Evolutionary conservation across 2,888 invertebrate genomes (phyloP).

Genomic region (Cryptus viduatorius): DNA sequence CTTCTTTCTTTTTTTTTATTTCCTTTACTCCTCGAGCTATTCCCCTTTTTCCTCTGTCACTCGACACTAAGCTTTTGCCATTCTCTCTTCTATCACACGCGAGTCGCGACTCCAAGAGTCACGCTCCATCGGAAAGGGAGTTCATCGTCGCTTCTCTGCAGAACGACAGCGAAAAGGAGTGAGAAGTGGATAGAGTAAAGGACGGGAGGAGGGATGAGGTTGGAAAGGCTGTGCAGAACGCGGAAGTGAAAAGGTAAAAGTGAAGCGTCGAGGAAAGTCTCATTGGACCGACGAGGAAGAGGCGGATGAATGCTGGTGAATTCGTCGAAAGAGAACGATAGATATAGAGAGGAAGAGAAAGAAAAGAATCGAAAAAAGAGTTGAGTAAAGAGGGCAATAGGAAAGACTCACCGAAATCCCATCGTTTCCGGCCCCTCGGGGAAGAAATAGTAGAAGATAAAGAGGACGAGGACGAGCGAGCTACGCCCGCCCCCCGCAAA

Average conservation of each 20-base stretch:
- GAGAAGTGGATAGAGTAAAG: background rate
- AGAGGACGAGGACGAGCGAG: background rate
- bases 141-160: conserved; percentile 55
- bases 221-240: conserved; percentile 46
- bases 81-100: conserved; percentile 46
- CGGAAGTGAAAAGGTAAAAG: conserved; percentile 65
- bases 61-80: conserved; percentile 62
- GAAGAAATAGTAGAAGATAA: background rate
- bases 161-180: conserved; percentile 50
- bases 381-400: conserved; percentile 26
- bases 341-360: conserved; percentile 29
- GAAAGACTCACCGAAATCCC: conserved; percentile 28
- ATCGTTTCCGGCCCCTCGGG: conserved; percentile 2
- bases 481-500: background rate
- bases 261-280: conserved; percentile 41
- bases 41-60: conserved; percentile 51
- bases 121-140: conserved; percentile 57
- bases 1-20: conserved; percentile 25
- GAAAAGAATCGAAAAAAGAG: conserved; percentile 31
- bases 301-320: conserved; percentile 45
- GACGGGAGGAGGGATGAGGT: conserved; percentile 22
- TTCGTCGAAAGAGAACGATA: conserved; percentile 46
- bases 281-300: conserved; percentile 30
- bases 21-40: conserved; percentile 14
- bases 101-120: conserved; percentile 48